Conservation (phyloP, 2,113 vertebrate genomes). For the Pelmatolapia mariae region DNA sequence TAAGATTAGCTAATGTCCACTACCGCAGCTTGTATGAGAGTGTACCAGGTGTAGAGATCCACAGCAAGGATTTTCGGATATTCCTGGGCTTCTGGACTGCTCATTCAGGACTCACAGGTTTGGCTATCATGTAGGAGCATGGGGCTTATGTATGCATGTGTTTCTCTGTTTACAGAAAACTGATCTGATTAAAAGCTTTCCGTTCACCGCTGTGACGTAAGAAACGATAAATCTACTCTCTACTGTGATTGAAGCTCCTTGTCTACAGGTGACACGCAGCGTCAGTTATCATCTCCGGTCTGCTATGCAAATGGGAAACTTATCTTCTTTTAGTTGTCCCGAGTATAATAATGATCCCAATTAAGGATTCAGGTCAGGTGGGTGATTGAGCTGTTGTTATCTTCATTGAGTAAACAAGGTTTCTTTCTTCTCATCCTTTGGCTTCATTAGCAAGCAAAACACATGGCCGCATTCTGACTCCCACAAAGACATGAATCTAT, state of each 20-base stretch:
- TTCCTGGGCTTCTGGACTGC: background rate
- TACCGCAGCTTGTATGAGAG: background rate
- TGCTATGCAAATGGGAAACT: constrained; percentile 46
- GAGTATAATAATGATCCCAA: constrained; percentile 61
- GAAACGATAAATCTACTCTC: background rate
- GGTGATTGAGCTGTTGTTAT: constrained; percentile 68
- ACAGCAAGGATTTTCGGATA: background rate
- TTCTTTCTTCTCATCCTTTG: constrained; percentile 45
- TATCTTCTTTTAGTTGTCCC: constrained; percentile 53
- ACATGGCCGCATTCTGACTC: constrained; percentile 21
- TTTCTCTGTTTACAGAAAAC: background rate
- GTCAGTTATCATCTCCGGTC: constrained; percentile 29
- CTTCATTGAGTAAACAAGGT: constrained; percentile 66
- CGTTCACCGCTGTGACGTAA: background rate
- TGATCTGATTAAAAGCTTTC: background rate
- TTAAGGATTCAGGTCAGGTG: constrained; percentile 65
- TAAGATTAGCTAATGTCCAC: constrained; percentile 30
- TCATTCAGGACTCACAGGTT: background rate
- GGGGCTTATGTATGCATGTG: background rate
- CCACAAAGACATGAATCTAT: constrained; percentile 38
- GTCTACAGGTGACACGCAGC: constrained; percentile 13
- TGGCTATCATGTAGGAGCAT: background rate
- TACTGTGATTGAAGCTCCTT: constrained; percentile 11
- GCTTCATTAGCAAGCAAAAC: constrained; percentile 66
- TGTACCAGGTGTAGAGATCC: background rate